Conservation (phyloP, 2,888 invertebrate species). For the Ceratothoa steindachneri region DNA sequence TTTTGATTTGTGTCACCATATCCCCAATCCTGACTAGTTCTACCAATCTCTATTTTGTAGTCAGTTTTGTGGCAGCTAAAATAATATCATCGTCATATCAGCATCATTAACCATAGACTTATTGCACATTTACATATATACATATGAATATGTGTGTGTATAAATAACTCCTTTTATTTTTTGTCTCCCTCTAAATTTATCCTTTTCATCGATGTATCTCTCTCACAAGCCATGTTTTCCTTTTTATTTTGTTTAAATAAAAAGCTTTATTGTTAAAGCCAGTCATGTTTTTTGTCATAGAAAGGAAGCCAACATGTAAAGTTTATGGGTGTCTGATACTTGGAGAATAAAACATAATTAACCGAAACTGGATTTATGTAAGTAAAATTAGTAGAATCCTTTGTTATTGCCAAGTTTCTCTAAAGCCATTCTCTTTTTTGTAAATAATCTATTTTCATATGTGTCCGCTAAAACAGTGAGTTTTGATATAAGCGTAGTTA, state of each 20-base stretch:
- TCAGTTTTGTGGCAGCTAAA: background rate
- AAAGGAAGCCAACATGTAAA: background rate
- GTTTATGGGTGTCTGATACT: conserved; percentile 33
- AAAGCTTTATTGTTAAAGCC: background rate
- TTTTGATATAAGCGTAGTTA: no score
- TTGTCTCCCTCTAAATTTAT: background rate
- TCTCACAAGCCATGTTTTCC: background rate
- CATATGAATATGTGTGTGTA: conserved; percentile 11
- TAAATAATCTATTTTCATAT: background rate
- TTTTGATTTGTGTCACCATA: background rate
- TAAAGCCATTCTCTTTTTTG: background rate
- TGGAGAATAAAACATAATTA: conserved; percentile 21
- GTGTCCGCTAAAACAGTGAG: no score
- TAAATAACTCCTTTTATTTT: background rate
- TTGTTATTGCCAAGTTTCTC: background rate
- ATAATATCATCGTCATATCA: background rate
- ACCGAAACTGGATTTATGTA: background rate
- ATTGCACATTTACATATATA: conserved; percentile 8
- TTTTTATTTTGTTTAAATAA: background rate
- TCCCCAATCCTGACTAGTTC: background rate
- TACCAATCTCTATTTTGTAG: background rate
- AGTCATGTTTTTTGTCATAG: background rate
- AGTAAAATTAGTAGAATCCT: background rate
- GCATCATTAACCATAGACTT: background rate
- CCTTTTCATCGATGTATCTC: background rate